phyloP scores from a whole-genome alignment of 2,113 vertebrate genomes.

The Herpetotheres cachinnans region DNA sequence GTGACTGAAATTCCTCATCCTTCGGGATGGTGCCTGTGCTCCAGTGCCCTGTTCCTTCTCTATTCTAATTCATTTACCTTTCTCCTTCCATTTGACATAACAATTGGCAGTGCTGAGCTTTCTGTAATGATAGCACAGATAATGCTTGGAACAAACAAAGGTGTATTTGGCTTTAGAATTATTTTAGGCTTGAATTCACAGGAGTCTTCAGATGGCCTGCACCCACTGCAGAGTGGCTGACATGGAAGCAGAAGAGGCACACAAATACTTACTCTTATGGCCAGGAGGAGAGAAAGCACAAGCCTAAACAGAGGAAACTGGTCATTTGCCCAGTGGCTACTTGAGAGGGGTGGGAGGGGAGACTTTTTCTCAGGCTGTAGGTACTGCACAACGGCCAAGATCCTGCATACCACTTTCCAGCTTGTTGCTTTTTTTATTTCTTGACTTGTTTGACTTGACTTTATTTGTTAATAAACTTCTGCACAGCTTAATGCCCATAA shows the following conservation, averaged over 20 bases:
- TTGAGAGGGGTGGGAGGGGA: background rate
- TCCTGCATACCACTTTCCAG: background rate
- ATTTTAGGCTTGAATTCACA: background rate
- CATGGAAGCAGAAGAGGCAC: background rate
- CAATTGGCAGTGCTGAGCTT: background rate
- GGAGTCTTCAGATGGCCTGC: background rate
- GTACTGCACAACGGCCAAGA: background rate
- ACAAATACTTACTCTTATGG: background rate
- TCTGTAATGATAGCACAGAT: background rate
- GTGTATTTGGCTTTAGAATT: background rate
- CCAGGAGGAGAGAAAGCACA: background rate
- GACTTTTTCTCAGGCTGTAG: background rate
- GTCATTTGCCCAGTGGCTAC: background rate
- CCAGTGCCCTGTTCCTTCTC: background rate
- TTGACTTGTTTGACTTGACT: background rate
- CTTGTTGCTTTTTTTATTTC: background rate
- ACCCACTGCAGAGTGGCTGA: background rate
- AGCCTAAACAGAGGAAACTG: background rate
- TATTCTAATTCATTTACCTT: background rate
- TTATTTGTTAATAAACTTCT: constrained; percentile 24
- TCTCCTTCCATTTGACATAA: background rate
- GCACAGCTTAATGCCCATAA: background rate
- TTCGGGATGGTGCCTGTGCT: background rate
- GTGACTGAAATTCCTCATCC: background rate
- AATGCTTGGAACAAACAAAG: background rate